phyloP scores from a whole-genome alignment of 1,140 invertebrate genomes.

The Zaprionus inermis region DNA sequence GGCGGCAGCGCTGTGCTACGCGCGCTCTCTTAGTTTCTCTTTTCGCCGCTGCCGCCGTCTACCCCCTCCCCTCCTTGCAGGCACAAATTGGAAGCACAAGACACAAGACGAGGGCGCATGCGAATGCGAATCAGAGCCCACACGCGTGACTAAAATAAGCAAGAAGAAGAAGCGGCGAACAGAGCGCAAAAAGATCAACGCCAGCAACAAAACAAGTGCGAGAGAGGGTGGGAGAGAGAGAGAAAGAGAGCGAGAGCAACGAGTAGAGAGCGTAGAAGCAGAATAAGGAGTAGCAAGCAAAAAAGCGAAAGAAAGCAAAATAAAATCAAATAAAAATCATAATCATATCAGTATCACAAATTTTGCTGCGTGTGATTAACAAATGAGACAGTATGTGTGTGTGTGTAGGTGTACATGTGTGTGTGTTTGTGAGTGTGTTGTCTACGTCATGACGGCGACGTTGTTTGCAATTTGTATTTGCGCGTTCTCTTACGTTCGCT shows the following conservation, averaged over 20 bases:
- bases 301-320: conserved; percentile 13
- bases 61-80: not conserved
- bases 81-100: conserved; percentile 30
- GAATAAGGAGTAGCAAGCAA: too few relatives aligned
- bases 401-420: conserved; percentile 1
- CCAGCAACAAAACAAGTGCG: not conserved
- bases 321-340: conserved; percentile 49
- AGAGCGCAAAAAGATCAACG: conserved; percentile 25
- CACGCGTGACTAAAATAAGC: conserved; percentile 68
- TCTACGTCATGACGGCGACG: conserved; percentile 37
- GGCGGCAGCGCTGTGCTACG: conserved; percentile 1
- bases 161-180: conserved; percentile 23
- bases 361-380: conserved; percentile 60
- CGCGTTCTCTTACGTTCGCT: not conserved
- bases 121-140: conserved; percentile 61
- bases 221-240: too few relatives aligned
- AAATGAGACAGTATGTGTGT: conserved; percentile 48
- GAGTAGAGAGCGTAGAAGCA: not conserved
- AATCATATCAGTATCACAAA: conserved; percentile 66
- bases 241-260: not conserved
- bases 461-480: conserved; percentile 35
- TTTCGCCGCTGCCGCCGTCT: not conserved
- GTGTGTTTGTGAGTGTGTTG: conserved; percentile 11
- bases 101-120: conserved; percentile 21
- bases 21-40: not conserved